These are phyloP conservation scores for Torymus tubicola DNA, from an alignment of 2,888 invertebrate species.

Conservation along the genomic window DNA sequence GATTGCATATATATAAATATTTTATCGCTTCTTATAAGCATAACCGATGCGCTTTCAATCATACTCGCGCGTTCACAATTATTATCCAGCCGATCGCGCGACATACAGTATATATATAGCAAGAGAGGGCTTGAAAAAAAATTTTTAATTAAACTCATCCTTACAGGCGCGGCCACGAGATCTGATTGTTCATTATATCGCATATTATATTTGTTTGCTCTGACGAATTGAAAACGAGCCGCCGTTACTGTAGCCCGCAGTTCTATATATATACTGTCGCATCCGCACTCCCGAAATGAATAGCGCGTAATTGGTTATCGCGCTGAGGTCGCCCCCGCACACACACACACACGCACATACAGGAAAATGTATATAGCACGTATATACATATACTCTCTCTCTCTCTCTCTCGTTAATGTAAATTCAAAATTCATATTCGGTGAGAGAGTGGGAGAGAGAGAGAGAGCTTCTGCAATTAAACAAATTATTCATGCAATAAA, in stretches of 20 bases:
- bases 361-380: background rate
- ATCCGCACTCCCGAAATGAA: conserved; percentile 15
- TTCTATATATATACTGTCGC: too few relatives aligned
- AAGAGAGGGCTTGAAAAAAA: background rate
- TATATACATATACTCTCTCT: background rate
- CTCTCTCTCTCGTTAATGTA: background rate
- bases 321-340: background rate
- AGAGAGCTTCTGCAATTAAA: background rate
- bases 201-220: conserved; percentile 40
- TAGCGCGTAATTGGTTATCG: conserved; percentile 29
- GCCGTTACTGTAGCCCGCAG: too few relatives aligned
- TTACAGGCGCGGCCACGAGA: background rate
- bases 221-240: conserved; percentile 36
- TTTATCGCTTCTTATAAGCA: background rate
- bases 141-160: conserved; percentile 38
- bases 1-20: too few relatives aligned
- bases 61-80: conserved; percentile 10
- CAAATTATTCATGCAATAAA: background rate
- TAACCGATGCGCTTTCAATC: conserved; percentile 44
- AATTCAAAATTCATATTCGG: conserved; percentile 30
- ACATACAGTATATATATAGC: background rate
- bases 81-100: background rate
- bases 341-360: background rate
- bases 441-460: background rate
- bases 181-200: conserved; percentile 36